phyloP scores from a whole-genome alignment of 2,888 invertebrate species.

The Ormia ochracea region DNA sequence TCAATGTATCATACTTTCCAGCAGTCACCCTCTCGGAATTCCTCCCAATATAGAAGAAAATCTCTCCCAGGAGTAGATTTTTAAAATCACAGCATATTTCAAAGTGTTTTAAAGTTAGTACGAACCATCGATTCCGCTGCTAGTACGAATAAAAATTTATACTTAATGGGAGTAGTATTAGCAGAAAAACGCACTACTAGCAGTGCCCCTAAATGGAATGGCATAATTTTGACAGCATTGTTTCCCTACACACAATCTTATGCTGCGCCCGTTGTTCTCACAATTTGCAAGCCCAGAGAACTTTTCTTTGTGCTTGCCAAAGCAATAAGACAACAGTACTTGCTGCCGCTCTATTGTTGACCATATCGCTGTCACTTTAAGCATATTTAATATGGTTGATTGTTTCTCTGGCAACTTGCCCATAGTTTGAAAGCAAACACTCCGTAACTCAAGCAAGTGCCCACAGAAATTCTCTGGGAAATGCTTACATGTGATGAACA shows the following conservation, averaged over 20 bases:
- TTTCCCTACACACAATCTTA: neutral
- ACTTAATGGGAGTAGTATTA: neutral
- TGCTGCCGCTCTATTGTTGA: conserved; percentile 16
- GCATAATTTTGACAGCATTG: conserved; percentile 62
- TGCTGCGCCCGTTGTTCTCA: neutral
- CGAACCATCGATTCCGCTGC: too few relatives aligned
- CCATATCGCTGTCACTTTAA: conserved; percentile 57
- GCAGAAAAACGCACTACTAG: neutral
- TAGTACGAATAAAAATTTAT: neutral
- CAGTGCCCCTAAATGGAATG: conserved; percentile 61
- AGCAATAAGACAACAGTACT: neutral
- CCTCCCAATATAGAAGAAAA: too few relatives aligned
- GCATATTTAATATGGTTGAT: conserved; percentile 47
- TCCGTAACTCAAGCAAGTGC: conserved; percentile 34
- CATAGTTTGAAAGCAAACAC: conserved; percentile 48
- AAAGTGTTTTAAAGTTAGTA: too few relatives aligned
- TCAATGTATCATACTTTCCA: too few relatives aligned
- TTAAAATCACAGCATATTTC: too few relatives aligned
- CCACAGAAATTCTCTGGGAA: neutral
- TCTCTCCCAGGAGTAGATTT: too few relatives aligned
- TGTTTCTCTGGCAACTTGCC: conserved; percentile 45
- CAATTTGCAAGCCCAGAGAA: conserved; percentile 9
- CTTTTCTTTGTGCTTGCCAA: neutral
- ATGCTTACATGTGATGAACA: neutral
- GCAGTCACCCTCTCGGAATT: too few relatives aligned